A percentile compares a stretch with the other conserved stretches of the same genome.
These are phyloP conservation scores for Eilema griseolum DNA, from an alignment of 2,888 invertebrate species.

Conservation along the genomic window DNA sequence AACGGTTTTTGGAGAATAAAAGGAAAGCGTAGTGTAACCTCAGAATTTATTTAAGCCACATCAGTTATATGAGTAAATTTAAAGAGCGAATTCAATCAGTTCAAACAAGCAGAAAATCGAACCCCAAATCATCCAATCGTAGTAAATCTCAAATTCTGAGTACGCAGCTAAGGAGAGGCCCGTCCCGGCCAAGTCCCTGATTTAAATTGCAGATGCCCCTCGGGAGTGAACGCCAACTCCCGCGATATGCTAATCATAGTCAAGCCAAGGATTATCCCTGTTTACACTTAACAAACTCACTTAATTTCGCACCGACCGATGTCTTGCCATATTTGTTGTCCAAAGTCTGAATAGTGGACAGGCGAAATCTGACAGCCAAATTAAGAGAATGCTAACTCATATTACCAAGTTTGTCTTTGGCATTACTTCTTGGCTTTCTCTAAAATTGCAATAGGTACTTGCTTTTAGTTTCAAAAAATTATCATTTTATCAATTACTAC, in stretches of 20 bases:
- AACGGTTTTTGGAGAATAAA: constrained; percentile 11
- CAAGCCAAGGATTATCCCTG: constrained; percentile 87
- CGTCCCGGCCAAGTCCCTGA: constrained; percentile 83
- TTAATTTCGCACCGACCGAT: constrained; percentile 84
- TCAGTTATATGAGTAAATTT: constrained; percentile 71
- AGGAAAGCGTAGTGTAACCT: constrained; percentile 26
- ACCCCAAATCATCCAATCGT: constrained; percentile 85
- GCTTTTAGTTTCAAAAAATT: not conserved
- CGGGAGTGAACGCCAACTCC: constrained; percentile 82
- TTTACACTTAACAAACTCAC: constrained; percentile 87
- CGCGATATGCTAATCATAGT: constrained; percentile 87
- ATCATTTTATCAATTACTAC: not conserved
- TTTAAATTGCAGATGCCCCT: constrained; percentile 86
- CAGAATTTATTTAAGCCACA: constrained; percentile 49
- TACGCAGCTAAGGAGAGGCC: constrained; percentile 82
- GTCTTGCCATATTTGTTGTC: constrained; percentile 74
- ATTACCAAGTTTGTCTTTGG: not conserved
- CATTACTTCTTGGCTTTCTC: not conserved
- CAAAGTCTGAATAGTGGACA: constrained; percentile 47
- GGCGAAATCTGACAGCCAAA: constrained; percentile 48
- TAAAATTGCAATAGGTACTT: not conserved
- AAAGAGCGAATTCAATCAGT: constrained; percentile 81
- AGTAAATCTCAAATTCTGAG: constrained; percentile 84
- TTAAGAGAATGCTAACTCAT: constrained; percentile 32
- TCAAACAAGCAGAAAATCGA: constrained; percentile 85